Percentiles rank a stretch among this genome's conserved stretches.
Evolutionary conservation across 2,113 vertebrate genomes (phyloP).

Genomic region (Grammomys surdaster): DNA sequence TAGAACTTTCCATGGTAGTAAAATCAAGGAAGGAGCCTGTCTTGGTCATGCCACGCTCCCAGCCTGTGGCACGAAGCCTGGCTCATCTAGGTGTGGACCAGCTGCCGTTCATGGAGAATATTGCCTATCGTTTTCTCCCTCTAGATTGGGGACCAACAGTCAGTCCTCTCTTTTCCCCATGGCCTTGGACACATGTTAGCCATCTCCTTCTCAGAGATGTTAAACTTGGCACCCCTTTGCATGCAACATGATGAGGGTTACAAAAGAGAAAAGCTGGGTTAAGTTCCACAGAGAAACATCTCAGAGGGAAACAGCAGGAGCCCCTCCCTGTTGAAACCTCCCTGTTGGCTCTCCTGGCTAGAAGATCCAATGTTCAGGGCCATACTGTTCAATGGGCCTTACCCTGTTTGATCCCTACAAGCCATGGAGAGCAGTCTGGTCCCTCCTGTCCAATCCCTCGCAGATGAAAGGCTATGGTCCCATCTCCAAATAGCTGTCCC

Average conservation of each 20-base stretch:
- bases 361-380: background rate
- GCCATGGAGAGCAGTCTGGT: background rate
- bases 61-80: background rate
- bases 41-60: background rate
- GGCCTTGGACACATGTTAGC: background rate
- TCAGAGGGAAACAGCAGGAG: background rate
- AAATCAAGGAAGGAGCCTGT: background rate
- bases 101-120: background rate
- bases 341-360: accelerated
- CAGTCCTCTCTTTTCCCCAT: conserved; percentile 37
- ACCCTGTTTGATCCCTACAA: background rate
- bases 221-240: background rate
- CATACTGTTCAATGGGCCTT: accelerated
- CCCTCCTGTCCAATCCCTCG: accelerated
- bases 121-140: accelerated
- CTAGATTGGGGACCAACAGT: background rate
- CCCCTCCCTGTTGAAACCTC: background rate
- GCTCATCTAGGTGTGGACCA: accelerated
- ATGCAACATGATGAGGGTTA: background rate
- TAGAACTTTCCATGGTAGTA: background rate
- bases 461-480: background rate
- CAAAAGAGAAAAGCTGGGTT: background rate
- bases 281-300: background rate
- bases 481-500: background rate
- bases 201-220: conserved; percentile 25